Conservation (phyloP, 2,113 vertebrate species). For the Panurus biarmicus region DNA sequence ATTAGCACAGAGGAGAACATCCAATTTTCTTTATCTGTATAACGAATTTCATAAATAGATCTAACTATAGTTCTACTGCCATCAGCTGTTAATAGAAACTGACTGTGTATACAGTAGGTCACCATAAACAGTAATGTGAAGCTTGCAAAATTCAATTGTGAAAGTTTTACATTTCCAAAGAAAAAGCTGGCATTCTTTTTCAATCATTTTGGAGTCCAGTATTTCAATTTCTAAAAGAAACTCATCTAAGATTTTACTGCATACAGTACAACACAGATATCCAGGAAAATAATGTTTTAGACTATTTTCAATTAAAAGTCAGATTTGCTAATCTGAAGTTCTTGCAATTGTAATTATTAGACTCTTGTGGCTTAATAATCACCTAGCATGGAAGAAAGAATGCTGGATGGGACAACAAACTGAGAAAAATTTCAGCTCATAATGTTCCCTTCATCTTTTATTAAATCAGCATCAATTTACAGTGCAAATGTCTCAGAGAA, state of each 20-base stretch:
- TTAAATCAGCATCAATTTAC: neutral
- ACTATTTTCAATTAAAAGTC: neutral
- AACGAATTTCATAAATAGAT: constrained; percentile 45
- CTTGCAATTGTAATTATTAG: neutral
- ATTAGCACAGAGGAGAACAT: constrained; percentile 34
- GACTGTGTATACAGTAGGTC: constrained; percentile 1
- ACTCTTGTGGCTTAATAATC: neutral
- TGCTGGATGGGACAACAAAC: neutral
- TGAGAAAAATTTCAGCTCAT: neutral
- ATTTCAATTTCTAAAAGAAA: constrained; percentile 5
- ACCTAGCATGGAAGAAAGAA: neutral
- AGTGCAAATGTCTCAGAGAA: neutral
- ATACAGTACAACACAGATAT: neutral
- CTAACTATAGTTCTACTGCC: constrained; percentile 52
- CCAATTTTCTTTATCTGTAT: constrained; percentile 13
- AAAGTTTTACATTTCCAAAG: constrained; percentile 3
- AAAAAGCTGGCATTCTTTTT: neutral
- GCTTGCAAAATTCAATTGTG: constrained; percentile 26
- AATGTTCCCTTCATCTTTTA: neutral
- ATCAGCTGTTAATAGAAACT: constrained; percentile 43
- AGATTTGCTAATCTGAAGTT: neutral
- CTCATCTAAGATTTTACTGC: neutral
- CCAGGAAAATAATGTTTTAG: neutral
- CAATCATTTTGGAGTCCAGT: neutral
- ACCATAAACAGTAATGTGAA: constrained; percentile 14